Evolutionary conservation across 2,113 vertebrate species (phyloP).

Genomic region (Hylia prasina): DNA sequence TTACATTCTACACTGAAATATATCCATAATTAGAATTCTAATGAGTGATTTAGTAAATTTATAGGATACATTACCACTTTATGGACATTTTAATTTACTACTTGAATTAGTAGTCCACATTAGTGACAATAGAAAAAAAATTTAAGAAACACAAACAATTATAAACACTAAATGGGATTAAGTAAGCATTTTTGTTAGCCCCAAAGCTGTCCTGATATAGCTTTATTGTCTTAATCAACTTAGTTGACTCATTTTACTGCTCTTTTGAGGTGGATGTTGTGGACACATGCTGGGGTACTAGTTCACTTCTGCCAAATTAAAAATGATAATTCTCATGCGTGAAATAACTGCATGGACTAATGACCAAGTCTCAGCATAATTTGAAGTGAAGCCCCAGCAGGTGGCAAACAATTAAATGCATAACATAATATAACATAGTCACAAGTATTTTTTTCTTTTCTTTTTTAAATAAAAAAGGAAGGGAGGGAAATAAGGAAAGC

Average conservation of each 20-base stretch:
- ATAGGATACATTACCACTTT: constrained; percentile 63
- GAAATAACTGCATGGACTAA: constrained; percentile 80
- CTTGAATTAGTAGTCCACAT: constrained; percentile 68
- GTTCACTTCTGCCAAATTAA: constrained; percentile 79
- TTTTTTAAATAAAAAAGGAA: not conserved
- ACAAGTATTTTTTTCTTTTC: not conserved
- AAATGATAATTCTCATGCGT: constrained; percentile 80
- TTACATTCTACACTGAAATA: constrained; percentile 64
- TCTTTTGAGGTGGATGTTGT: constrained; percentile 72
- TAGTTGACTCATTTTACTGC: constrained; percentile 75
- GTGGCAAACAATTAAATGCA: constrained; percentile 70
- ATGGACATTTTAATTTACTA: constrained; percentile 73
- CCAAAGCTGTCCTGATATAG: constrained; percentile 72
- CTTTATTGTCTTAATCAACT: constrained; percentile 84
- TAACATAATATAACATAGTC: constrained; percentile 50
- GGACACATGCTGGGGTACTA: constrained; percentile 75
- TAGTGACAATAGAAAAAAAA: constrained; percentile 64
- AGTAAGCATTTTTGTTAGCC: constrained; percentile 75
- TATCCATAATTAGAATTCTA: constrained; percentile 73
- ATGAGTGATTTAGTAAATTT: constrained; percentile 67
- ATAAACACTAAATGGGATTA: constrained; percentile 63
- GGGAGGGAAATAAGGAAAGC: not conserved
- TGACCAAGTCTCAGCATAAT: constrained; percentile 76
- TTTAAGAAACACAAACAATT: constrained; percentile 48
- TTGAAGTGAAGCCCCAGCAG: constrained; percentile 69